Percentiles rank a stretch among this genome's conserved stretches.
Evolutionary conservation across 30 jellyfish, hydroid and myxozoan genomes (phyloP).

Genomic region (Aurelia aurita complex sp. Pacific): DNA sequence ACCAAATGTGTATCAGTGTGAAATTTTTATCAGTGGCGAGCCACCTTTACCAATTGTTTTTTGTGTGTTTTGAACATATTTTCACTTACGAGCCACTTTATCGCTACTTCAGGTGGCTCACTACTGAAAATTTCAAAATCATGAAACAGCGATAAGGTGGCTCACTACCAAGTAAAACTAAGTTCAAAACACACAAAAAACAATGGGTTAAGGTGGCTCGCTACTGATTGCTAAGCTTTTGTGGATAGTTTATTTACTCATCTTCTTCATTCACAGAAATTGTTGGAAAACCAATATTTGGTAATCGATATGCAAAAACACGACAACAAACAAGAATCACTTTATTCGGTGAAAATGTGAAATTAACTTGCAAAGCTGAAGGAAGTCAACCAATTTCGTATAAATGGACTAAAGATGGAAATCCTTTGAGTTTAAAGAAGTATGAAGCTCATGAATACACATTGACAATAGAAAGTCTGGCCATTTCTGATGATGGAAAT

Average conservation of each 20-base stretch:
- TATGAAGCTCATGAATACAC: slow-evolving; percentile 13
- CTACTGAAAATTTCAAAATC: no score
- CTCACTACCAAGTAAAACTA: no score
- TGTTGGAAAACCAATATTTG: slow-evolving; percentile 46
- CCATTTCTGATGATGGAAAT: slow-evolving; percentile 60
- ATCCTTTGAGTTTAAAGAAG: slow-evolving; percentile 7
- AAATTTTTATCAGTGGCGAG: no score
- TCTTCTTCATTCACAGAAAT: slow-evolving; percentile 5
- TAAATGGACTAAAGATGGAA: slow-evolving; percentile 65
- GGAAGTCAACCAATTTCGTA: slow-evolving; percentile 59
- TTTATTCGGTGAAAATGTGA: slow-evolving; percentile 1
- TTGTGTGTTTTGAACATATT: no score
- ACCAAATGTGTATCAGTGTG: no score
- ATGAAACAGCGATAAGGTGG: no score
- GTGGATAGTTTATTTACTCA: not conserved
- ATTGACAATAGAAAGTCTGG: slow-evolving; percentile 51
- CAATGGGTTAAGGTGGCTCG: no score
- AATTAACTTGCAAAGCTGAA: slow-evolving; percentile 27
- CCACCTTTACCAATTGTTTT: no score
- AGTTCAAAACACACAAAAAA: no score
- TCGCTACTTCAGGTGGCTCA: no score
- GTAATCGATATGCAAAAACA: not conserved
- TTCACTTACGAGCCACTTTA: no score
- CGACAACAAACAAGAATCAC: slow-evolving; percentile 3
- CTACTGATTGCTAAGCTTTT: no score